Base-by-base conservation (phyloP, 2,797 vertebrate genomes). In the Champsocephalus esox region DNA sequence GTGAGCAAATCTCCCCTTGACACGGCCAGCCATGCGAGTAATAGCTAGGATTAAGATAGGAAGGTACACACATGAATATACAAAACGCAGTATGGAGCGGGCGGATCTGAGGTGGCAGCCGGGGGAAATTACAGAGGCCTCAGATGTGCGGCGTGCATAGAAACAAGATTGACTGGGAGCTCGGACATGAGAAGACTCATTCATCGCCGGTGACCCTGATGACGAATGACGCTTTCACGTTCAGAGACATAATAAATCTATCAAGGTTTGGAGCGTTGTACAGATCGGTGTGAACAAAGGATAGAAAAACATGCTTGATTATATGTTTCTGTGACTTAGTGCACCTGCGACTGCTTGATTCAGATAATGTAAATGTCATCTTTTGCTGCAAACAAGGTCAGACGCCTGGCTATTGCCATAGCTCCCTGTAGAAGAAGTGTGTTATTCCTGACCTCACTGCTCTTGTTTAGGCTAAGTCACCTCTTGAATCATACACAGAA, bases 31-130 rank as follows among this genome's bases (percentile, higher is more conserved):
- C 93, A 94, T 93, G 91, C 91, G 89, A 90, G 91, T 94, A 94
- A 93, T 93, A 93, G 91, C 89, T 91, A 89, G 92, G 92, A 94
- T 94, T 94, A 93, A 92, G 91, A 93, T 90, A 91, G 93, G 89
- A 91, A 91, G 88, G 92, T 91, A 92, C 91, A 91, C 91, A 92
- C 93, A 91, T 94, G 92, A 93, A 93, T 93, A 93, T 93, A 91
- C 90, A 93, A 93, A 88, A 85, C 80, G 4, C 79, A 41, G 84
- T 34, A 24, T 52, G 80, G 82, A 2, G 61, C 62, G 9, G 76
- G 71, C 19, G 34, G 75, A 83, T 87, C 81, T n/a, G 79, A 81
- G 68, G 83, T 63, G n/a, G 79, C 83, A 52, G 89, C 73, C 77
- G 1, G 77, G 81, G 85, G 87, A 81, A 91, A 89, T 92, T 70